Percentiles rank a stretch among this genome's conserved stretches.
Conservation (phyloP, 1,140 invertebrate genomes). For the Hylyphantes graminicola region DNA sequence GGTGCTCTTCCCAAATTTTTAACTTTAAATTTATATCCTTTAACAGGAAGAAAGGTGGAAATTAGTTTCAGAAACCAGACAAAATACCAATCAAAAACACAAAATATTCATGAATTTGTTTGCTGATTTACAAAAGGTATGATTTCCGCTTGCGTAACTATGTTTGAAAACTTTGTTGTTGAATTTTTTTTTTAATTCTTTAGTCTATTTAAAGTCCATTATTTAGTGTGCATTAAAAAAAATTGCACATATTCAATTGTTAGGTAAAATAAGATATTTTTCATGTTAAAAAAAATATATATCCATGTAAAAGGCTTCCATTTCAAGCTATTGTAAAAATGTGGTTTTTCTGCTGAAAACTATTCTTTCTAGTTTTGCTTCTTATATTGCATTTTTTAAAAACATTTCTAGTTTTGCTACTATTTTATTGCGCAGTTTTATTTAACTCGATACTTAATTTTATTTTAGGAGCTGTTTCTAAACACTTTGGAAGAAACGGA, state of each 20-base stretch:
- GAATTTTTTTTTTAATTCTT: background rate
- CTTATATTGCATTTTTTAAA: too few species aligned
- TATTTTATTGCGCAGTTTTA: background rate
- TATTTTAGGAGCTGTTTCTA: slow-evolving; percentile 32
- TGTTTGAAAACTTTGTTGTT: background rate
- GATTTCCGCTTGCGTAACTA: background rate
- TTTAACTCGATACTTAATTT: background rate
- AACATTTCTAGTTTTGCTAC: background rate
- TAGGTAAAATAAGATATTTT: background rate
- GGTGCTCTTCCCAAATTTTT: background rate
- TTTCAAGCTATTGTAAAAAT: background rate
- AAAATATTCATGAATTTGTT: slow-evolving; percentile 12
- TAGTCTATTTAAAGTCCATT: background rate
- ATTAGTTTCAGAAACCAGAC: slow-evolving; percentile 20
- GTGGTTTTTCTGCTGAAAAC: too few species aligned
- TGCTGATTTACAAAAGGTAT: slow-evolving; percentile 6
- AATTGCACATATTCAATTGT: background rate
- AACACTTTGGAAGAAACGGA: slow-evolving; percentile 38
- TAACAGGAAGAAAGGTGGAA: slow-evolving; percentile 30
- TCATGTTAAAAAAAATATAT: background rate
- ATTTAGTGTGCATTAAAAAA: too few species aligned
- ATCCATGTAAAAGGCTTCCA: background rate
- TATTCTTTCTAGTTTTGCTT: too few species aligned
- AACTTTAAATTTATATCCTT: background rate
- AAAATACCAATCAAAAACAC: slow-evolving; percentile 25